Evolutionary conservation across 2,888 invertebrate species (phyloP).

Genomic region (Sylvicola fuscatus): DNA sequence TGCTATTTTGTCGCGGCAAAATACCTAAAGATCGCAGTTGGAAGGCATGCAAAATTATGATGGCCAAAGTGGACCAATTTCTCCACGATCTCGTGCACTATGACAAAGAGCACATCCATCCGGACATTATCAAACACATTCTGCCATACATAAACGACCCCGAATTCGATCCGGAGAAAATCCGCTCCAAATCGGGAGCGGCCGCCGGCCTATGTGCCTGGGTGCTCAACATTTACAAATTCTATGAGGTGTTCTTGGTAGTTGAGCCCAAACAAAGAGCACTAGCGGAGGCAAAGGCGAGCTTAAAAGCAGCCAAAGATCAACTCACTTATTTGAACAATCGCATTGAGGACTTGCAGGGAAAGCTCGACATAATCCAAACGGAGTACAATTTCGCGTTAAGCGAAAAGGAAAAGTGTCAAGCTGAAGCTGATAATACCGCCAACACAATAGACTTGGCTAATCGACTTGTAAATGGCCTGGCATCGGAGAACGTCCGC

Average conservation of each 20-base stretch:
- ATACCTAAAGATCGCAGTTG: constrained; percentile 81
- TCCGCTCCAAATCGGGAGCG: constrained; percentile 68
- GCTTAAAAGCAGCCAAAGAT: constrained; percentile 60
- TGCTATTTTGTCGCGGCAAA: constrained; percentile 65
- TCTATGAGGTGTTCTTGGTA: constrained; percentile 74
- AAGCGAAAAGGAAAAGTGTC: constrained; percentile 71
- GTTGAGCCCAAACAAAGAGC: constrained; percentile 85
- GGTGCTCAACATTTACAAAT: constrained; percentile 81
- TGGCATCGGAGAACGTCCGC: constrained; percentile 77
- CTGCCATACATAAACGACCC: constrained; percentile 33
- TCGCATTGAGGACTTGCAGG: constrained; percentile 47
- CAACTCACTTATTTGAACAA: constrained; percentile 58
- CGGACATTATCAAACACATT: constrained; percentile 66
- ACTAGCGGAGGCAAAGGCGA: constrained; percentile 64
- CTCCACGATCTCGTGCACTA: constrained; percentile 63
- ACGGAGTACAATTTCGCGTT: constrained; percentile 73
- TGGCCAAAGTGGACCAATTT: constrained; percentile 80
- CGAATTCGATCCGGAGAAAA: constrained; percentile 70
- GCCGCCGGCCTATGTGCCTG: constrained; percentile 87
- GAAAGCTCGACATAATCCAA: constrained; percentile 50
- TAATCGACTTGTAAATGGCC: constrained; percentile 75
- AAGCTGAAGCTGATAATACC: constrained; percentile 82
- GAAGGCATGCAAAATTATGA: constrained; percentile 78
- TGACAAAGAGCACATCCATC: constrained; percentile 84
- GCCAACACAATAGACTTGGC: constrained; percentile 77